Evolutionary conservation across 2,888 invertebrate species (phyloP).

Genomic region (Gerris lacustris): DNA sequence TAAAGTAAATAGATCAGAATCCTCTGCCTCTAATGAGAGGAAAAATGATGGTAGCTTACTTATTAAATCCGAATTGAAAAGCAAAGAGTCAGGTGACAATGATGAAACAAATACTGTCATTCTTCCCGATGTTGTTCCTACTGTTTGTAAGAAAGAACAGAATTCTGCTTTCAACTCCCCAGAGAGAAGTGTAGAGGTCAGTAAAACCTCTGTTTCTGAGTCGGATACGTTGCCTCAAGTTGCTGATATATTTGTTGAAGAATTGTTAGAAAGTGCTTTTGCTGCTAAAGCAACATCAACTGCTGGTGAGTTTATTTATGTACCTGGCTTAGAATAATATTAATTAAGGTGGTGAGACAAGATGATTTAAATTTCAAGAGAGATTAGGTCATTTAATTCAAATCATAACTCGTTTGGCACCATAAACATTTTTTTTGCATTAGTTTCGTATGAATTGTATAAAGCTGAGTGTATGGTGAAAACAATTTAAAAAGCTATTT

Average conservation of each 20-base stretch:
- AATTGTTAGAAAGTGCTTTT: conserved; percentile 21
- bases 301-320: neutral
- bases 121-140: conserved; percentile 5
- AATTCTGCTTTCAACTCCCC: neutral
- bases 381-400: no score
- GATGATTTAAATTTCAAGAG: no score
- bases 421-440: no score
- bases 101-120: neutral
- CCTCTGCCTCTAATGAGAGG: neutral
- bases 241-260: conserved; percentile 26
- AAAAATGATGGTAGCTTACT: neutral
- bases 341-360: no score
- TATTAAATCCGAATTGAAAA: neutral
- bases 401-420: no score
- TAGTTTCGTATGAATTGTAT: no score
- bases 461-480: no score
- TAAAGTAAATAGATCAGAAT: neutral
- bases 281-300: neutral
- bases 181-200: neutral
- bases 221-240: conserved; percentile 14
- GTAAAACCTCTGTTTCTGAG: neutral
- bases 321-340: no score
- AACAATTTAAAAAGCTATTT: no score
- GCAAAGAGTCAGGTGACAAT: neutral
- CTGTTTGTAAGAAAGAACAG: neutral